A percentile compares a stretch with the other conserved stretches of the same genome.
Evolutionary conservation across 2,888 invertebrate genomes (phyloP).

Genomic region (Eilema depressum): DNA sequence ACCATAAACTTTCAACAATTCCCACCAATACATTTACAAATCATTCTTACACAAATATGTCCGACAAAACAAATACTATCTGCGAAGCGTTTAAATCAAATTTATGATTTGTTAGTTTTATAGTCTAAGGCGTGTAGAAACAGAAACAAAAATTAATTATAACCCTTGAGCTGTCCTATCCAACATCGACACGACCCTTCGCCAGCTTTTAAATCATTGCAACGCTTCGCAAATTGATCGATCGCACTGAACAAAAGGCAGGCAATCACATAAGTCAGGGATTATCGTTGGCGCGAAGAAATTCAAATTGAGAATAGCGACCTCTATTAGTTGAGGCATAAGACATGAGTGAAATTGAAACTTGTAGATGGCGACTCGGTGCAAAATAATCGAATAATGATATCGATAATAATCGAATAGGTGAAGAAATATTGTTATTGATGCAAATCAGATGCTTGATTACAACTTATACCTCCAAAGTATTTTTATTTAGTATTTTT

Average conservation of each 20-base stretch:
- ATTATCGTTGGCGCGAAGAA: slow-evolving; percentile 35
- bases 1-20: neutral
- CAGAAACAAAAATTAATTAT: slow-evolving; percentile 62
- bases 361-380: slow-evolving; percentile 39
- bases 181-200: slow-evolving; percentile 79
- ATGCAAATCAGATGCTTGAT: neutral
- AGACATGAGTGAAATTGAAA: slow-evolving; percentile 27
- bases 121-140: slow-evolving; percentile 40
- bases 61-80: slow-evolving; percentile 31
- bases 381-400: neutral
- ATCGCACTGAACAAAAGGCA: slow-evolving; percentile 55
- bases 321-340: slow-evolving; percentile 38
- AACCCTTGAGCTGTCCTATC: slow-evolving; percentile 59
- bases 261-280: slow-evolving; percentile 55
- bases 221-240: slow-evolving; percentile 63
- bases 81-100: slow-evolving; percentile 37
- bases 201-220: slow-evolving; percentile 71
- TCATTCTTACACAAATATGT: slow-evolving; percentile 15
- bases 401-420: neutral
- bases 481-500: neutral
- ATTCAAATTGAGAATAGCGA: slow-evolving; percentile 45
- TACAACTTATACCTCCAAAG: neutral
- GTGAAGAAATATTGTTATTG: neutral
- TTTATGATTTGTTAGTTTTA: slow-evolving; percentile 49
- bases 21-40: neutral